These are phyloP conservation scores for Rutpela maculata DNA, from an alignment of 2,888 invertebrate genomes.

Conservation along the genomic window DNA sequence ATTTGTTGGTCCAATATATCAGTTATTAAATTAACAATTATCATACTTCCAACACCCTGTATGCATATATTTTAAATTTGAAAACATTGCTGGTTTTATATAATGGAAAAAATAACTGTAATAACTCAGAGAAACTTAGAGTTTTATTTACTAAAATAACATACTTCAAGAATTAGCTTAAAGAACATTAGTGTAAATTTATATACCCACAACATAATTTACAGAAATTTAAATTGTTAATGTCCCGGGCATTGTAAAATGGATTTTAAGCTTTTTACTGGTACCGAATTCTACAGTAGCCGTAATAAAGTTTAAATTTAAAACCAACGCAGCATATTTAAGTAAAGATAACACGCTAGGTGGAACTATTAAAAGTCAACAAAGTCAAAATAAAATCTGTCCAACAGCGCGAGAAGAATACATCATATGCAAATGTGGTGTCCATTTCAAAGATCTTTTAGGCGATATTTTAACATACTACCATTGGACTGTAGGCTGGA, in stretches of 20 bases:
- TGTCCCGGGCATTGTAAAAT: constrained; percentile 5
- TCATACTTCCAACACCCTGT: not conserved
- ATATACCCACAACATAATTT: constrained; percentile 19
- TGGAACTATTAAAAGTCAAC: constrained; percentile 54
- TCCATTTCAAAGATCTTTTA: constrained; percentile 15
- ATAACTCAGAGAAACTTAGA: not conserved
- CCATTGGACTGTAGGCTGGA: not conserved
- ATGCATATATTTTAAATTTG: not conserved
- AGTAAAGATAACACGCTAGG: constrained; percentile 50
- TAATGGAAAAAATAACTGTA: not conserved
- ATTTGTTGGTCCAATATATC: too few relatives aligned
- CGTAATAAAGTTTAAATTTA: constrained; percentile 43
- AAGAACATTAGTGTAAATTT: constrained; percentile 23
- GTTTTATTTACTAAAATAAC: not conserved
- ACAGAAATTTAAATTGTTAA: constrained; percentile 17
- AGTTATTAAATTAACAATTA: too few relatives aligned
- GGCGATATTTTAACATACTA: constrained; percentile 18
- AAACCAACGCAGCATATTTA: constrained; percentile 39
- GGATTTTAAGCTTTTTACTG: constrained; percentile 1
- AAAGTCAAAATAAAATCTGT: constrained; percentile 53
- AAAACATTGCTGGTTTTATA: not conserved
- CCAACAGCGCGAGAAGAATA: constrained; percentile 50
- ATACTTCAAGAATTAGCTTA: not conserved
- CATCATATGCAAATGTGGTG: constrained; percentile 53
- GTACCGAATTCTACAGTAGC: constrained; percentile 39